Percentiles rank a stretch among this genome's conserved stretches.
phyloP scores from a whole-genome alignment of 2,888 invertebrate species.

The Griposia aprilina region DNA sequence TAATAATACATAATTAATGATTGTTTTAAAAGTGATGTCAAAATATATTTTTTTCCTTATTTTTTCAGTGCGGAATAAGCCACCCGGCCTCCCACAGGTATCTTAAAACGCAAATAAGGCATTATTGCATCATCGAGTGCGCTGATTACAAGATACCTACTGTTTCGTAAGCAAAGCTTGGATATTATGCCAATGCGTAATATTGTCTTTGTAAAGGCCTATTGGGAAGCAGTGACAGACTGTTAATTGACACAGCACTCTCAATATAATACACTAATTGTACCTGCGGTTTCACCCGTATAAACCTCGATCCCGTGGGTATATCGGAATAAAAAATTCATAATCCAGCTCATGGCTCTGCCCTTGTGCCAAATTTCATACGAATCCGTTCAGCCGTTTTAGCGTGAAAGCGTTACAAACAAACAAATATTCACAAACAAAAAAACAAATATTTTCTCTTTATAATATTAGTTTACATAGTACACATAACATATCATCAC shows the following conservation, averaged over 20 bases:
- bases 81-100: not conserved
- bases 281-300: too few relatives aligned
- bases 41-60: not conserved
- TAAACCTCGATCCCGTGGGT: too few relatives aligned
- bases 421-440: too few relatives aligned
- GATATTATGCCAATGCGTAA: not conserved
- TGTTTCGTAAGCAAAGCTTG: not conserved
- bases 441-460: too few relatives aligned
- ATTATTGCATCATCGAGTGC: slow-evolving; percentile 5
- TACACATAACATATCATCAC: too few relatives aligned
- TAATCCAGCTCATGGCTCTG: too few relatives aligned
- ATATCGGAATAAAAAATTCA: too few relatives aligned
- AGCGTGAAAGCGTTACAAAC: too few relatives aligned
- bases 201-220: not conserved
- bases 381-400: too few relatives aligned
- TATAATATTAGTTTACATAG: too few relatives aligned
- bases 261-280: not conserved
- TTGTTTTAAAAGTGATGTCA: not conserved
- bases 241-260: not conserved
- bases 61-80: not conserved
- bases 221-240: not conserved
- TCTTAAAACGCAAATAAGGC: not conserved
- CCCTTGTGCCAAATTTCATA: too few relatives aligned
- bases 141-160: not conserved
- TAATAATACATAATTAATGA: not conserved